These are phyloP conservation scores for Dusona sp. DNA, from an alignment of 2,888 invertebrate species.

Conservation along the genomic window DNA sequence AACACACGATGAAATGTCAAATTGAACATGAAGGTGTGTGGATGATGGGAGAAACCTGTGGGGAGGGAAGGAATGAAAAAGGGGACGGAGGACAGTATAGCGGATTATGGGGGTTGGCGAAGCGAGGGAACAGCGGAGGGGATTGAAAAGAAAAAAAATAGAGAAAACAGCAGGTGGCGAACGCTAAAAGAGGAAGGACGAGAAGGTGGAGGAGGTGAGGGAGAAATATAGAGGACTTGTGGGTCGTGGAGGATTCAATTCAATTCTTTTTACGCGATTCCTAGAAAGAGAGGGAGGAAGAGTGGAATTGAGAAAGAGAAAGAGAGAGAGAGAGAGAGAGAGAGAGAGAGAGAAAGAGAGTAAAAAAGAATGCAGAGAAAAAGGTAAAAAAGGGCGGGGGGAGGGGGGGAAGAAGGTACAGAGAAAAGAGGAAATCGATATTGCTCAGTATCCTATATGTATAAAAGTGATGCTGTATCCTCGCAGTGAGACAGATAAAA, in stretches of 20 bases:
- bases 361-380: constrained; percentile 14
- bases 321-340: constrained; percentile 75
- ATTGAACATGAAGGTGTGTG: constrained; percentile 19
- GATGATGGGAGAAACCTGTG: constrained; percentile 12
- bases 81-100: constrained; percentile 18
- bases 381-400: constrained; percentile 5
- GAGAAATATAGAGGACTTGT: constrained; percentile 71
- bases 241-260: constrained; percentile 81
- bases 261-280: constrained; percentile 78
- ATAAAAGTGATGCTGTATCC: constrained; percentile 49
- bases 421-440: constrained; percentile 77
- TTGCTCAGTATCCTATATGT: constrained; percentile 70
- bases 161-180: constrained; percentile 60
- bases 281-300: constrained; percentile 47
- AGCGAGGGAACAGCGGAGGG: neutral
- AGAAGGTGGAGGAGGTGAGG: constrained; percentile 53
- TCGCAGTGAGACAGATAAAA: constrained; percentile 32
- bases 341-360: constrained; percentile 73
- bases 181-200: constrained; percentile 30
- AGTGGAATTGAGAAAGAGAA: constrained; percentile 54
- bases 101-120: constrained; percentile 25
- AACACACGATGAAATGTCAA: constrained; percentile 14
- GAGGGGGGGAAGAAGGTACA: constrained; percentile 67
- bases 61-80: constrained; percentile 17
- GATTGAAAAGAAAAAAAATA: neutral